phyloP scores from a whole-genome alignment of 2,888 invertebrate species.

The Mythimna lalbum region DNA sequence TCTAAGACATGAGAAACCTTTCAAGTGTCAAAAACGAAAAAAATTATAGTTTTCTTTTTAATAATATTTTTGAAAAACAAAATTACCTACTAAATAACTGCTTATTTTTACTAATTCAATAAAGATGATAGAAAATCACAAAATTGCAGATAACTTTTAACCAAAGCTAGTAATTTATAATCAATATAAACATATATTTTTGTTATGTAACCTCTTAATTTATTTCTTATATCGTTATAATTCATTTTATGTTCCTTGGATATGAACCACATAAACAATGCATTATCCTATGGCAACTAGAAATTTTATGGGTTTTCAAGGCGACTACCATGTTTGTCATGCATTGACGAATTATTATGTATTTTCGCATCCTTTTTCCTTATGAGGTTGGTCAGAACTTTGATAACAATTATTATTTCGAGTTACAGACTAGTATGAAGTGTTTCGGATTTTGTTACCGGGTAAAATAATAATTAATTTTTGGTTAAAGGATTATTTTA shows the following conservation, averaged over 20 bases:
- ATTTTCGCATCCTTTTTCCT: slow-evolving; percentile 25
- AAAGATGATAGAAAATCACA: no score
- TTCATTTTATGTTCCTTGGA: neutral
- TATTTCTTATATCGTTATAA: no score
- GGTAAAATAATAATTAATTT: neutral
- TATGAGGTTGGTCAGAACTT: slow-evolving; percentile 3
- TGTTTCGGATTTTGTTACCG: neutral
- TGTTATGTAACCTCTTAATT: neutral
- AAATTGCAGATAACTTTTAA: no score
- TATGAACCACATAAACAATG: neutral
- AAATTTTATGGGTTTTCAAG: slow-evolving; percentile 34
- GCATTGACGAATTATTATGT: slow-evolving; percentile 12
- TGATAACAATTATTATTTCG: neutral
- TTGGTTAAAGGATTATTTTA: neutral
- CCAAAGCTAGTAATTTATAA: no score
- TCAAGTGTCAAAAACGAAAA: no score
- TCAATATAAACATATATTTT: no score
- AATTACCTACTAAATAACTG: no score
- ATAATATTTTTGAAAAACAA: no score
- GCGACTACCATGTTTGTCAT: neutral
- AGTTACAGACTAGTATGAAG: neutral
- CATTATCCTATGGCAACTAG: neutral
- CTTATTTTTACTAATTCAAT: no score
- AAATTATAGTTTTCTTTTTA: no score
- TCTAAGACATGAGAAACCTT: no score